Base-by-base conservation (phyloP, 2,113 vertebrate species). In the Merops nubicus region DNA sequence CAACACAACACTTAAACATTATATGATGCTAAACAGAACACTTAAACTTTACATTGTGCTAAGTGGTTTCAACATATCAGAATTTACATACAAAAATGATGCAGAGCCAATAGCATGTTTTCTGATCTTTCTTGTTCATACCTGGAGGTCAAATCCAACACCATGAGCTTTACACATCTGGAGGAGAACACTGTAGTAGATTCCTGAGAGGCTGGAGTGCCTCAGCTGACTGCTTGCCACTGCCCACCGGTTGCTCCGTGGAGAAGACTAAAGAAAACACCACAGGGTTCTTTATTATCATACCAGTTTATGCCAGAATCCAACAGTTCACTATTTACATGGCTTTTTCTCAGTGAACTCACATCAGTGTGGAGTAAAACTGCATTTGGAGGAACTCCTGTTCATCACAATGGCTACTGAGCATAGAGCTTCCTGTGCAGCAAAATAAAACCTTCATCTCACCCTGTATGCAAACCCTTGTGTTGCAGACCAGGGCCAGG, bases 91-190 rank as follows among this genome's bases (percentile, higher is more conserved):
- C 3, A 28, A 23, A 68, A 67, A 36, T 29, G 5, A 63, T 36
- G 47, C 60, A 43, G 59, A 62, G 43, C 0, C 2, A 78, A 6
- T 9, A 63, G 6, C 19, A 2, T 2, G 0, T 22, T 78, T 59
- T 9, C 51, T 50, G 40, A 15, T 51, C 51, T 43, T 54, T 23
- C 34, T 53, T 1, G 0, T 56, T 82, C 95, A 8, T 98, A 99
- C 99, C 99, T 98, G 98, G 28, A 98, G 93, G 96, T 99, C 98
- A 89, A 98, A 99, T 79, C 98, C 98, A 29, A 99, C 97, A 34
- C 98, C 98, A 4, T 91, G 98, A 76, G 97, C 98, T 88, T 98
- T 97, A 92, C 99, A 99, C 54, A 94, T 97, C 96, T 98, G 98
- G 9, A 99, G 96, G 75, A 99, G 98, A 8, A 99, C 97, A 5